Percentiles rank a stretch among this genome's conserved stretches.
These are phyloP conservation scores for Oryzias dopingdopingensis DNA, from an alignment of 2,797 vertebrate genomes.

Conservation along the genomic window DNA sequence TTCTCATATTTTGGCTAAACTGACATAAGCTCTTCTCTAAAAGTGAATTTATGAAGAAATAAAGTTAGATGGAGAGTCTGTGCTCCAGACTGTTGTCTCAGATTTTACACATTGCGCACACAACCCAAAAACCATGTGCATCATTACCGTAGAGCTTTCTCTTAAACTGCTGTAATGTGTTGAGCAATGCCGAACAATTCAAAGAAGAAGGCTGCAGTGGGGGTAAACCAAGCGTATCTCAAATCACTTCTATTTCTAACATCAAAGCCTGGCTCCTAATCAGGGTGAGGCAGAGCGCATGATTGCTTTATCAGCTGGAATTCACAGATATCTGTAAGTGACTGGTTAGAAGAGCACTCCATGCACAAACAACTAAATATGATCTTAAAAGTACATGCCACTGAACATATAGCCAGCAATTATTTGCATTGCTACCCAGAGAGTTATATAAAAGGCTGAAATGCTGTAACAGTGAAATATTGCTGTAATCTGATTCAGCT, in stretches of 20 bases:
- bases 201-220: conserved; percentile 31
- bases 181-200: conserved; percentile 33
- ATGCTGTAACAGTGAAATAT: too few species aligned
- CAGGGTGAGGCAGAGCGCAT: conserved; percentile 63
- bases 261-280: conserved; percentile 68
- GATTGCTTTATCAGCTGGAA: conserved; percentile 80
- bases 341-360: conserved; percentile 43
- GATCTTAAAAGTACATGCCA: too few species aligned
- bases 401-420: conserved; percentile 30
- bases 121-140: conserved; percentile 2
- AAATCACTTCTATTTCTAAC: conserved; percentile 61
- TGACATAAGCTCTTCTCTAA: conserved; percentile 9
- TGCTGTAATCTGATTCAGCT: too few species aligned
- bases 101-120: too few species aligned
- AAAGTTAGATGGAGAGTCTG: conserved; percentile 22
- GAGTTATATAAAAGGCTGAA: not conserved
- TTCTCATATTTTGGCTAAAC: conserved; percentile 51
- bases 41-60: conserved; percentile 19
- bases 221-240: conserved; percentile 66
- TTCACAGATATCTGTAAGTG: conserved; percentile 67
- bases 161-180: conserved; percentile 15
- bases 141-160: conserved; percentile 13
- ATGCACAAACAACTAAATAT: conserved; percentile 42
- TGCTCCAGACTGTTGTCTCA: conserved; percentile 4
- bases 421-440: conserved; percentile 25